phyloP scores from a whole-genome alignment of 2,888 invertebrate genomes.

The Campoplex capitator region DNA sequence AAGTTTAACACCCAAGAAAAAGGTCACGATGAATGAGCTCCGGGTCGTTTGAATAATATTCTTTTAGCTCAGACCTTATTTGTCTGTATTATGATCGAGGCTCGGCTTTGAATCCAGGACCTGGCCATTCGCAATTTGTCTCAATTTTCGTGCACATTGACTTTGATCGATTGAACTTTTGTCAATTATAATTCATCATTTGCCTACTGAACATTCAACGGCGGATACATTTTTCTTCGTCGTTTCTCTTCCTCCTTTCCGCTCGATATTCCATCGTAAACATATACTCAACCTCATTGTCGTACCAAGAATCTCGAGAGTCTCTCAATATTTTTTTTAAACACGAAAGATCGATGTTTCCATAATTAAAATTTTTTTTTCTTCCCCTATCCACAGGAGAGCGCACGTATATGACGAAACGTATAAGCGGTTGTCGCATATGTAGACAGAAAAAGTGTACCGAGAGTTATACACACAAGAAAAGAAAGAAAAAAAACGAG shows the following conservation, averaged over 20 bases:
- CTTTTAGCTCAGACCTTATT: not conserved
- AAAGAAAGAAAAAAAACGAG: not conserved
- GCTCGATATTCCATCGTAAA: not conserved
- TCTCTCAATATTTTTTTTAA: not conserved
- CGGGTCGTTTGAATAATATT: conserved; percentile 11
- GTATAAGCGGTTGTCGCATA: not conserved
- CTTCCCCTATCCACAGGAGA: too few relatives aligned
- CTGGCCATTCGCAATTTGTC: not conserved
- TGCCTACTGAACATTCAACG: not conserved
- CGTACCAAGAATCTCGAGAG: not conserved
- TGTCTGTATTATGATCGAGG: not conserved
- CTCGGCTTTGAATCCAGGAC: not conserved
- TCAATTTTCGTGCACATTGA: not conserved
- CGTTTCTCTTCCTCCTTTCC: not conserved
- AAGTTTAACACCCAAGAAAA: not conserved
- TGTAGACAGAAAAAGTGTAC: conserved; percentile 21
- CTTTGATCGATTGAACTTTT: not conserved
- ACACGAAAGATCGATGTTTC: not conserved
- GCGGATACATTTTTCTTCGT: not conserved
- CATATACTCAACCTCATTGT: not conserved
- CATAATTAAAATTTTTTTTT: not conserved
- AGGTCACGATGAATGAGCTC: conserved; percentile 16
- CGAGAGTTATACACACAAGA: conserved; percentile 3
- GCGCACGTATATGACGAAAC: not conserved
- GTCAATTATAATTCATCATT: not conserved